phyloP scores from a whole-genome alignment of 2,113 vertebrate genomes.

The Nycticryphes semicollaris region DNA sequence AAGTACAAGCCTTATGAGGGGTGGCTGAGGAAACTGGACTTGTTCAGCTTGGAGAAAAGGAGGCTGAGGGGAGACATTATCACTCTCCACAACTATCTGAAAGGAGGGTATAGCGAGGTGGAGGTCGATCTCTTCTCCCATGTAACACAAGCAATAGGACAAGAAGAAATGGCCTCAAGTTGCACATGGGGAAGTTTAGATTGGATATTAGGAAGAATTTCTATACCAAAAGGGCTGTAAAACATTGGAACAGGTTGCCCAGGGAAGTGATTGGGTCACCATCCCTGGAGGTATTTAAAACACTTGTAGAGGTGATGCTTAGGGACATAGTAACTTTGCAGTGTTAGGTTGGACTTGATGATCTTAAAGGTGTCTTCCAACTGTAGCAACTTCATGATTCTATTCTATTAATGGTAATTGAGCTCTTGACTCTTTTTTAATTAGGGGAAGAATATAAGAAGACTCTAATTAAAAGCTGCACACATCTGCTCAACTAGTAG shows the following conservation, averaged over 20 bases:
- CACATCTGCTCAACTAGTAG: neutral
- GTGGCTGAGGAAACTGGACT: neutral
- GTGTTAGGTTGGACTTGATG: neutral
- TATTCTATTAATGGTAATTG: neutral
- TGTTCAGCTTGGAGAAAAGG: neutral
- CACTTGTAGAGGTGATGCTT: neutral
- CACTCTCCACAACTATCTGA: neutral
- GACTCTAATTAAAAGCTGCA: neutral
- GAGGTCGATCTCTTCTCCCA: neutral
- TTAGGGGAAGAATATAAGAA: neutral
- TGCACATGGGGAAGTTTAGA: neutral
- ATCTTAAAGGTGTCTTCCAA: neutral
- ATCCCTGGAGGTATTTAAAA: neutral
- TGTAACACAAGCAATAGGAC: neutral
- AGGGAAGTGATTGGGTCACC: neutral
- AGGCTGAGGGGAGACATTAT: neutral
- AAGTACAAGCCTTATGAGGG: neutral
- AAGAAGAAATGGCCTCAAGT: neutral
- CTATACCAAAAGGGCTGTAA: neutral
- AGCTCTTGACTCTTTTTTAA: neutral
- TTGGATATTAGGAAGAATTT: neutral
- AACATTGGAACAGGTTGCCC: neutral
- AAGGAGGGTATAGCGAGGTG: neutral
- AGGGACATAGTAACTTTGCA: neutral
- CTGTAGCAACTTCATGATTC: neutral